These are phyloP conservation scores for Gallinago solitaria DNA, from an alignment of 2,797 vertebrate species.

Conservation along the genomic window DNA sequence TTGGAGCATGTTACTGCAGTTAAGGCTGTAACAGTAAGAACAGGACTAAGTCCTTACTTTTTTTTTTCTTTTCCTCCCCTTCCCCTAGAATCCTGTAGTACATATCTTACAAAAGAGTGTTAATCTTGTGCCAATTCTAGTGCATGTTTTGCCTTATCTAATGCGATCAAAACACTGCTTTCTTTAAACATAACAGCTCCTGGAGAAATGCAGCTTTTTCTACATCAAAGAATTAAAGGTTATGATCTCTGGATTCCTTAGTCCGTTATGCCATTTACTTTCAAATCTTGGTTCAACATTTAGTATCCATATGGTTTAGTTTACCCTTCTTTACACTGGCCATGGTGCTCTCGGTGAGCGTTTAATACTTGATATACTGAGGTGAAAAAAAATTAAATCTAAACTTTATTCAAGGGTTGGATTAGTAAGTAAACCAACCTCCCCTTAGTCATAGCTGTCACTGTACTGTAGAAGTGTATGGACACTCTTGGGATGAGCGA, in stretches of 20 bases:
- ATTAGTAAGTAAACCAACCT: constrained; percentile 6
- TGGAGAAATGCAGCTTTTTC: background rate
- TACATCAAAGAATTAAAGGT: background rate
- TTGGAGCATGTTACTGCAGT: background rate
- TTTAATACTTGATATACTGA: background rate
- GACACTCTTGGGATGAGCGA: background rate
- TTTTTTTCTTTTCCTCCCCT: background rate
- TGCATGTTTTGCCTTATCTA: background rate
- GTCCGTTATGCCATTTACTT: background rate
- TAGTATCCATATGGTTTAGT: constrained; percentile 19
- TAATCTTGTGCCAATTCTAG: background rate
- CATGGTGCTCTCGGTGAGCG: background rate
- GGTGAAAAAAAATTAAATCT: background rate
- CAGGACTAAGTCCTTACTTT: background rate
- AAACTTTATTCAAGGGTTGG: constrained; percentile 8
- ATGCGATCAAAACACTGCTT: background rate
- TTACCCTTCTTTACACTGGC: background rate
- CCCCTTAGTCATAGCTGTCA: background rate
- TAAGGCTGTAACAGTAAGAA: background rate
- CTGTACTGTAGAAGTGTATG: background rate
- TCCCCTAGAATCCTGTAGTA: background rate
- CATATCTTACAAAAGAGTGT: background rate
- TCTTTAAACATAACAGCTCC: background rate
- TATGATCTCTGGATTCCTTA: constrained; percentile 34
- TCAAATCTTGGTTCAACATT: background rate